A percentile compares a stretch with the other conserved stretches of the same genome.
Conservation (phyloP, 2,797 vertebrate genomes). For the Sebastes jordani region DNA sequence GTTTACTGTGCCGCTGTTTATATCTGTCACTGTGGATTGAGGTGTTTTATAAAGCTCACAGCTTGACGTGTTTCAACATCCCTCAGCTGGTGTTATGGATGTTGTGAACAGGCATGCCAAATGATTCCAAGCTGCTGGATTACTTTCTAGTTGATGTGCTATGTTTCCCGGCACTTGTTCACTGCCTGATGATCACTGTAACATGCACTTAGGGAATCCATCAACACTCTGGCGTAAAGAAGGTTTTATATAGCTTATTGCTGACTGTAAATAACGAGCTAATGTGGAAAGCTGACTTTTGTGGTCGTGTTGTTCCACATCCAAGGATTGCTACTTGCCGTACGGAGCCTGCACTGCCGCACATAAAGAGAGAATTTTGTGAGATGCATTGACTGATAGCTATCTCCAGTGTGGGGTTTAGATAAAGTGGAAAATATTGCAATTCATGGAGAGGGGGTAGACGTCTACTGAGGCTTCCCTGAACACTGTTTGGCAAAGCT, state of each 20-base stretch:
- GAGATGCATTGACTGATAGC: conserved; percentile 38
- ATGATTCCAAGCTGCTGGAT: conserved; percentile 56
- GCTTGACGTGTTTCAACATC: conserved; percentile 57
- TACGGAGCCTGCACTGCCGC: conserved; percentile 1
- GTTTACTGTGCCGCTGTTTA: conserved; percentile 62
- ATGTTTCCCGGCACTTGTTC: conserved; percentile 49
- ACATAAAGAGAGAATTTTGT: conserved; percentile 32
- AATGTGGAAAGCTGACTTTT: conserved; percentile 64
- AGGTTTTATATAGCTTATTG: conserved; percentile 60
- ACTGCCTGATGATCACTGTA: conserved; percentile 61
- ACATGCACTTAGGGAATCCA: conserved; percentile 62
- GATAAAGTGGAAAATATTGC: conserved; percentile 50
- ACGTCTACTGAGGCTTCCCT: conserved; percentile 40
- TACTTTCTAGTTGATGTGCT: conserved; percentile 61
- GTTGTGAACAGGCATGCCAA: conserved; percentile 48
- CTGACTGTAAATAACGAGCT: conserved; percentile 66
- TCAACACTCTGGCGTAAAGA: conserved; percentile 51
- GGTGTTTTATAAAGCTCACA: conserved; percentile 71
- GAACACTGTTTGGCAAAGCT: conserved; percentile 58
- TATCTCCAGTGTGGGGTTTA: conserved; percentile 27
- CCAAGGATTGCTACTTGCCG: conserved; percentile 21
- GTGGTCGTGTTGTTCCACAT: conserved; percentile 44
- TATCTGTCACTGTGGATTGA: conserved; percentile 63
- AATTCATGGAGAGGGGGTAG: conserved; percentile 35
- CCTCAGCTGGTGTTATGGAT: conserved; percentile 61